Base-by-base conservation (phyloP, 2,888 invertebrate species). In the Rhopalosiphum nymphaeae region DNA sequence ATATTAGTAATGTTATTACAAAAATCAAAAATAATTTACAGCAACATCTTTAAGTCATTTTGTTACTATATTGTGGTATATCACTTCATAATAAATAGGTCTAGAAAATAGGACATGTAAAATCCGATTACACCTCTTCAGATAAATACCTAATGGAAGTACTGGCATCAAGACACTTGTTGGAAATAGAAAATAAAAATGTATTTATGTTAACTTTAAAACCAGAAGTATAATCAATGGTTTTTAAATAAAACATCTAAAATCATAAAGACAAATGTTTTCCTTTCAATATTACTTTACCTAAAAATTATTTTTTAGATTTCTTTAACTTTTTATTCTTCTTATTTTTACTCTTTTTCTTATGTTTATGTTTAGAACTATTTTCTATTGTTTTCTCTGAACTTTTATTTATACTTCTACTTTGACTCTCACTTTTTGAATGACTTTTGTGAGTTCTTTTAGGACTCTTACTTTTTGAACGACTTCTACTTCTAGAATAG, bases 381-480 rank as follows among this genome's bases (percentile, higher is more conserved):
- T 49, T 90, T 42, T 49, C 57, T n/a, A 29, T 86, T 21, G 42
- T 29, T 53, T 86, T 94, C 1, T 86, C 86, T 25, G 42, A 42
- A 49, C 49, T 94, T n/a, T 91, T 91, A 86, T 42, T 42, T 21
- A 29, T 91, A 89, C 89, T 94, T 89, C 11, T 92, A 46, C 78
- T 89, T 21, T 61, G 87, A 25, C 85, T 84, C 61, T 95, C 95
- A 92, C 94, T 96, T 95, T 49, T 95, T 95, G 95, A 95, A 26
- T 95, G 95, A n/a, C 95, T 95, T 84, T 95, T 95, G 4, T 96
- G 96, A 1, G 94, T 94, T 96, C 96, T 53, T 95, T 84, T 84
- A 88, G 86, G 95, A 36, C 94, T 94, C 16, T 95, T 95, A 86
- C 95, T 95, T 1, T 95, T 95, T 42, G 92, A 95, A 5, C 95